These are phyloP conservation scores for Euspilapteryx auroguttella DNA, from an alignment of 2,888 invertebrate genomes.

Conservation along the genomic window DNA sequence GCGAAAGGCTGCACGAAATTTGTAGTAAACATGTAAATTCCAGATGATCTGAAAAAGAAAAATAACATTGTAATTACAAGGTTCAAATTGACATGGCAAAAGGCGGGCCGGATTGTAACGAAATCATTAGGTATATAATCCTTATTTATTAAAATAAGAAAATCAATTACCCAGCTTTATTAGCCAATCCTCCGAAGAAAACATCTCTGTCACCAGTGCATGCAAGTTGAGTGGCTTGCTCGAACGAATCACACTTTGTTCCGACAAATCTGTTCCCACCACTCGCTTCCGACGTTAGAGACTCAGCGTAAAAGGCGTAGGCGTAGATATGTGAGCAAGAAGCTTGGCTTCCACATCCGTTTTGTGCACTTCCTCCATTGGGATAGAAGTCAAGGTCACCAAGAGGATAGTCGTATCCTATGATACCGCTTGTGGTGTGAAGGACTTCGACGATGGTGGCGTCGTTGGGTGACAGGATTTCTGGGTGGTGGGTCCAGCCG, in stretches of 20 bases:
- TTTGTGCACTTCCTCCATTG: conserved; percentile 34
- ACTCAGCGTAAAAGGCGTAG: conserved; percentile 36
- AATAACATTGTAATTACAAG: too few species aligned
- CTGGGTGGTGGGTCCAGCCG: conserved; percentile 41
- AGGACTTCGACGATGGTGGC: conserved; percentile 40
- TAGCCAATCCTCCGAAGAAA: conserved; percentile 26
- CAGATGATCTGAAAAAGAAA: conserved; percentile 14
- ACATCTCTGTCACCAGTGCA: conserved; percentile 23
- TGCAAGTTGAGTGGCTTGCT: conserved; percentile 16
- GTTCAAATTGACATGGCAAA: too few species aligned
- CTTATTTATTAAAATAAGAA: too few species aligned
- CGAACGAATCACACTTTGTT: conserved; percentile 25
- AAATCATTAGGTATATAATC: too few species aligned
- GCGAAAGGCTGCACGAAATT: conserved; percentile 15
- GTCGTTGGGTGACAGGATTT: conserved; percentile 20
- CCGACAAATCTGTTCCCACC: conserved; percentile 25
- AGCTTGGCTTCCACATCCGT: conserved; percentile 20
- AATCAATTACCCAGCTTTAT: conserved; percentile 26
- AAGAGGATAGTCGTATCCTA: conserved; percentile 35
- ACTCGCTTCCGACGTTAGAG: conserved; percentile 15
- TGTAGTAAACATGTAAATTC: conserved; percentile 16
- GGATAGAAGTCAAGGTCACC: conserved; percentile 43
- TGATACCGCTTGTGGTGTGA: conserved; percentile 27
- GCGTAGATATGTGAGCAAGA: conserved; percentile 26
- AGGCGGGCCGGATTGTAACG: too few species aligned